Evolutionary conservation across 2,888 invertebrate genomes (phyloP), one percentile per base, ranked within the genome.

Genomic region (Boloria euphrosyne): DNA sequence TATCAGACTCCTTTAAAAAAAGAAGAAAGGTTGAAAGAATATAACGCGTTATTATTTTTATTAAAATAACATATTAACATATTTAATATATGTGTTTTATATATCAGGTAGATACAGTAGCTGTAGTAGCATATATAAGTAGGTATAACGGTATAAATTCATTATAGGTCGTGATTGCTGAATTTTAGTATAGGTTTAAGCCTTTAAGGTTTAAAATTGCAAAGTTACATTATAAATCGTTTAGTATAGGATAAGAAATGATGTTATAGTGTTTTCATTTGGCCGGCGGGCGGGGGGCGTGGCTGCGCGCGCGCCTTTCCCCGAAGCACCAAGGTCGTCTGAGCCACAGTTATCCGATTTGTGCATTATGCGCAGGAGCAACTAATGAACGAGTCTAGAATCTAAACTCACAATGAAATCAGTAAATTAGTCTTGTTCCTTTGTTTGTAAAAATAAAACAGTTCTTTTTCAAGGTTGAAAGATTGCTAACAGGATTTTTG

Each of bases 251-350:
- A 7, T 27, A 49, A 58, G 46, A 58, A 49, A 27, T 31, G 49
- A 49, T 49, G 47, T 49, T 49, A 49, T 49, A 17, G 31, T 49
- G 49, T 59, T 59, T 59, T 49, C 49, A 18, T 59, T 59, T 49
- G 59, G 49, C 49, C 65, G 57, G 65, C 69, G 69, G 53, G 67
- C 57, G 67, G 71, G 73, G 81, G 79, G 81, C 76, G 78, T 79
- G 83, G 81, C 81, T 79, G 68, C 70, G 80, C 31, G 31, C 79
- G 82, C 75, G 76, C 78, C 78, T 79, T 83, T 83, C 83, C 79
- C 77, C 82, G 84, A 84, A 84, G 76, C 80, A 76, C 73, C 84
- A 84, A 83, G 86, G 83, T 75, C 82, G 83, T 81, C 83, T 86
- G 69, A 51, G 46, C 54, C 62, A 59, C 60, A 51, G 54, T 49